phyloP scores from a whole-genome alignment of 1,140 invertebrate genomes.

The Manduca sexta region DNA sequence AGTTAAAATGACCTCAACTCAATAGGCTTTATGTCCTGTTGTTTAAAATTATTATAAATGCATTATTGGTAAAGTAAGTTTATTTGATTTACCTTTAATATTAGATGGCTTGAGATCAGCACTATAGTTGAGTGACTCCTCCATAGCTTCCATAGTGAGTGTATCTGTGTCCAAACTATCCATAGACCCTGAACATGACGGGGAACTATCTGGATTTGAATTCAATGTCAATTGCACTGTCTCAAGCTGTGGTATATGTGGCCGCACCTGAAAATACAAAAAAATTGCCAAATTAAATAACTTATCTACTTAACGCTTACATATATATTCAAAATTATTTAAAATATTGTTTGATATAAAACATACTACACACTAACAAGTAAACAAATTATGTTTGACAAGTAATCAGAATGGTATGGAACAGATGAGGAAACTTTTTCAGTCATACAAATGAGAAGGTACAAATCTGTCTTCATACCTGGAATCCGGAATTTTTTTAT shows the following conservation, averaged over 20 bases:
- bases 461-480: too few relatives aligned
- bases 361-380: too few relatives aligned
- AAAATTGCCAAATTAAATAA: neutral
- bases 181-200: constrained; percentile 59
- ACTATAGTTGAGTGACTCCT: constrained; percentile 61
- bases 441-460: too few relatives aligned
- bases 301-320: too few relatives aligned
- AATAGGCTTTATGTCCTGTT: too few relatives aligned
- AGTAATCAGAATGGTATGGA: too few relatives aligned
- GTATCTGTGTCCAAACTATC: constrained; percentile 64
- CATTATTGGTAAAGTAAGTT: neutral
- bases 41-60: neutral
- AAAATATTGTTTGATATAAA: too few relatives aligned
- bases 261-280: constrained; percentile 70
- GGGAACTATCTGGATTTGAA: constrained; percentile 56
- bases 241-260: constrained; percentile 77
- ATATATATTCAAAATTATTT: too few relatives aligned
- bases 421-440: too few relatives aligned
- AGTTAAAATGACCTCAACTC: too few relatives aligned
- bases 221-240: constrained; percentile 48
- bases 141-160: constrained; percentile 62
- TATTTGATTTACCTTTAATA: constrained; percentile 52
- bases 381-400: too few relatives aligned
- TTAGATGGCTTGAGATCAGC: constrained; percentile 60
- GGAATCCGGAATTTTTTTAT: too few relatives aligned